Evolutionary conservation across 35 echinoderm and acorn worm genomes (phyloP).

Genomic region (Hemicentrotus pulcherrimus): DNA sequence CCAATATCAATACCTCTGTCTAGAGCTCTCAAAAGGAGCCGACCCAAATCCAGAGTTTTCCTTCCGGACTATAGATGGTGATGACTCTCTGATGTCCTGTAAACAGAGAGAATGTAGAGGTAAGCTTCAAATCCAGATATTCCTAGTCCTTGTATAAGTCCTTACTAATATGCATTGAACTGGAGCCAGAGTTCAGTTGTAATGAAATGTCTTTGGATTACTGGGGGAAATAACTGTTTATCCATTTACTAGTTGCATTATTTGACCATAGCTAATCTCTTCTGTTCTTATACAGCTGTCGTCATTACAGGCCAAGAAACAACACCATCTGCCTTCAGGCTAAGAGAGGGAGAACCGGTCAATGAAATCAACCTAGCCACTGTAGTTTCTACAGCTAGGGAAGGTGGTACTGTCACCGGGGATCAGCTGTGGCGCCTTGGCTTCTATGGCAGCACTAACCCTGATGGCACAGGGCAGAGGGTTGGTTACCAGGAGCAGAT

Average conservation of each 20-base stretch:
- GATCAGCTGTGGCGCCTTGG: slow-evolving; percentile 77
- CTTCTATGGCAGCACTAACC: slow-evolving; percentile 68
- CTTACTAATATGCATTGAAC: background rate
- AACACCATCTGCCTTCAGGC: slow-evolving; percentile 43
- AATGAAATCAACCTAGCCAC: slow-evolving; percentile 67
- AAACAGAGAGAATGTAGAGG: slow-evolving; percentile 56
- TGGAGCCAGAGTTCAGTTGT: no score
- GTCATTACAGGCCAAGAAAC: slow-evolving; percentile 62
- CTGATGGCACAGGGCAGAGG: slow-evolving; percentile 58
- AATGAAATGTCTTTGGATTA: no score
- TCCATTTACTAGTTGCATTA: background rate
- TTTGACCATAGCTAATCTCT: background rate
- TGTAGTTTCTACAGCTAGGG: slow-evolving; percentile 52
- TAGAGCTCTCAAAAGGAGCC: slow-evolving; percentile 64
- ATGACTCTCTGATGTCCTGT: slow-evolving; percentile 54
- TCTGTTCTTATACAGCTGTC: slow-evolving; percentile 57
- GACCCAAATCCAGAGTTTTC: slow-evolving; percentile 58
- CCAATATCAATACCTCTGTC: slow-evolving; percentile 67
- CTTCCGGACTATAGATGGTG: slow-evolving; percentile 63
- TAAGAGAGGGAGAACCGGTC: slow-evolving; percentile 71
- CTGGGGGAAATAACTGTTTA: background rate
- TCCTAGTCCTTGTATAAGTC: background rate
- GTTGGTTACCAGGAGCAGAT: slow-evolving; percentile 63
- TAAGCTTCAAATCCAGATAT: slow-evolving; percentile 30
- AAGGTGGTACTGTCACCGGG: slow-evolving; percentile 66